Conservation (phyloP, 2,797 vertebrate species). For the Gila robusta region DNA sequence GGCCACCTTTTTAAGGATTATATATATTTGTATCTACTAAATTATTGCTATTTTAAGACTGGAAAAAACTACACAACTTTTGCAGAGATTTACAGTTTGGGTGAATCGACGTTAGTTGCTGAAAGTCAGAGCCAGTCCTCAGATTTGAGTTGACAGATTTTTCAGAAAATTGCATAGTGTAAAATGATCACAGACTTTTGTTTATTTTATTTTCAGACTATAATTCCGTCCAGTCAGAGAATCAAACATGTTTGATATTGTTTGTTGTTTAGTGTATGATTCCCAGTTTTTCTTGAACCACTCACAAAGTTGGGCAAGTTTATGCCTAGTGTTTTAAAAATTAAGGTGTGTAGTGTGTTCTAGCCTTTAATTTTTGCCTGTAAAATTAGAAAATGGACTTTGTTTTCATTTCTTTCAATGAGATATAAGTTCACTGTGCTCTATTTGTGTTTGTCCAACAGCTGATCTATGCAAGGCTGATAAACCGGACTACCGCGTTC, state of each 20-base stretch:
- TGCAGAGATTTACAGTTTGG: neutral
- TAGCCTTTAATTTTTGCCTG: neutral
- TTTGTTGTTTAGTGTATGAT: neutral
- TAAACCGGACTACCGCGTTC: constrained; percentile 71
- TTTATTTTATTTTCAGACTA: neutral
- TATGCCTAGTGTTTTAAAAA: neutral
- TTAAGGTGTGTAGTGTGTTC: rapidly evolving
- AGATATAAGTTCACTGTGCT: neutral
- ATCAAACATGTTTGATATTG: neutral
- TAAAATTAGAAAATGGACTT: neutral
- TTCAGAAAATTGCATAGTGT: neutral
- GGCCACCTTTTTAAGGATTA: neutral
- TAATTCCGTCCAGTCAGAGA: too few species aligned
- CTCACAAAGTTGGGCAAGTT: neutral
- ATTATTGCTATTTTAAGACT: neutral
- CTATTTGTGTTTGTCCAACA: constrained; percentile 64
- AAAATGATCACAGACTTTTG: neutral
- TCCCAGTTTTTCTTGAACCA: neutral
- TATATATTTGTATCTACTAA: neutral
- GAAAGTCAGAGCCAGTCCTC: neutral
- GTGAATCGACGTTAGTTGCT: neutral
- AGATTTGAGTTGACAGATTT: neutral
- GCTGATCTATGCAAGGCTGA: constrained; percentile 76
- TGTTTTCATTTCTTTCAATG: neutral
- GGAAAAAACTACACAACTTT: neutral